These are phyloP conservation scores for Rhabdomys pumilio DNA, from an alignment of 2,797 vertebrate species.

Conservation along the genomic window DNA sequence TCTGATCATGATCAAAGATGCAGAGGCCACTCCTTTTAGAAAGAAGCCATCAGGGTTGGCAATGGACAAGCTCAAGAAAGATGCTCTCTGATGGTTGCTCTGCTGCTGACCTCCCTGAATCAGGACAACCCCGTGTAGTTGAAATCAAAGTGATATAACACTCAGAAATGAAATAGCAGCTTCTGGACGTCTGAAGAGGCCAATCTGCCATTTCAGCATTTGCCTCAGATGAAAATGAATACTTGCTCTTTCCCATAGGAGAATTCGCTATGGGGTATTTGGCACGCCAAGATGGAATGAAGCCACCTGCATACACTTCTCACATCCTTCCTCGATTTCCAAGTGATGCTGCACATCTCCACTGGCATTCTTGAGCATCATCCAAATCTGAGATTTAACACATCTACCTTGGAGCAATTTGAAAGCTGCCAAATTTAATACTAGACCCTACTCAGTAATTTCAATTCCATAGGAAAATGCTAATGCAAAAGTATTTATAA, in stretches of 20 bases:
- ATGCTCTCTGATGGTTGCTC: constrained; percentile 16
- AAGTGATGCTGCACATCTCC: constrained; percentile 58
- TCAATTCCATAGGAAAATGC: constrained; percentile 63
- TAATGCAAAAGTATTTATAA: constrained; percentile 53
- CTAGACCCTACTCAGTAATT: constrained; percentile 48
- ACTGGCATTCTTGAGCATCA: constrained; percentile 29
- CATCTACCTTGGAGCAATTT: constrained; percentile 65
- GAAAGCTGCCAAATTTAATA: constrained; percentile 62
- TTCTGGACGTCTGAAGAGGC: constrained; percentile 57
- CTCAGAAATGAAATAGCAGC: constrained; percentile 42
- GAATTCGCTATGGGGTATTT: constrained; percentile 51
- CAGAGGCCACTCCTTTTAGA: constrained; percentile 28
- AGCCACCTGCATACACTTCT: constrained; percentile 57
- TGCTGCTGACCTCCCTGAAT: constrained; percentile 12
- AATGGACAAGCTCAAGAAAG: constrained; percentile 27
- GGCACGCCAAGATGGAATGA: constrained; percentile 36
- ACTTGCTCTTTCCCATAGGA: constrained; percentile 26
- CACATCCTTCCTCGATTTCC: constrained; percentile 61
- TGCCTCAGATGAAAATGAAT: constrained; percentile 61
- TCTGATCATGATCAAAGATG: constrained; percentile 56
- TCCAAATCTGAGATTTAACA: constrained; percentile 70
- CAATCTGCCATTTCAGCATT: constrained; percentile 24
- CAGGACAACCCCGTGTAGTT: neutral
- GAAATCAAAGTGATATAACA: neutral
- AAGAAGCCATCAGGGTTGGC: constrained; percentile 33